Base-by-base conservation (phyloP, 2,888 invertebrate species). In the Cheilosia grossa region DNA sequence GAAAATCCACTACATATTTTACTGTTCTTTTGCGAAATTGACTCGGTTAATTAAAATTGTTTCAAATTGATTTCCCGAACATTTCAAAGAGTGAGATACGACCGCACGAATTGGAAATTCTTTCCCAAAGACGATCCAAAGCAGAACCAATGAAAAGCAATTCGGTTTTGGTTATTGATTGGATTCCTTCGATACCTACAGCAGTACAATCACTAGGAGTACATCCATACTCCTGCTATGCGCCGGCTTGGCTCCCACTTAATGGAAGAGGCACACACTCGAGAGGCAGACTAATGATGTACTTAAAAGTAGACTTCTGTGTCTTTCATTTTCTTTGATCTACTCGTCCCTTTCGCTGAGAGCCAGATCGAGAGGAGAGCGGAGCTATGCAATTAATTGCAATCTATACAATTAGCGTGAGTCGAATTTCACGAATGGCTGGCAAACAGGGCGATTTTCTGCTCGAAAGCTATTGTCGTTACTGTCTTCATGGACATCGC, bases 281-380 rank as follows among this genome's bases (percentile, higher is more conserved):
- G 27, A 59, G 51, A 40, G 7, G n/a, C 33, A 72, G 59, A 59
- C 70, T 72, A 59, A 72, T 72, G 70, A 72, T 61, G 51, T 72
- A 37, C 70, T 47, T 51, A 53, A 40, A 56, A 69, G 17, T 19
- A 47, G 47, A 30, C 69, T 58, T 58, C 9, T 24, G 47, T 49
- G 54, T 30, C n/a, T 49, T 21, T 47, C 47, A 19, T 24, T 37
- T 47, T 37, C 58, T 6, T 58, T 33, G 47, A 49, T 47, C 37
- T 58, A 47, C 33, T 21, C 9, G 30, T 69, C n/a, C 24, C 21
- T 15, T 66, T 37, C 42, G 47, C 17, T 33, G 49, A 58, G 21
- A 13, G 24, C 13, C 3, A 9, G 30, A 30, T n/a, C n/a, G n/a
- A n/a, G n/a, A n/a, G n/a, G 30, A 30, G 30, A 58, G 21, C 4